These are phyloP conservation scores for Desmophyllum pertusum DNA, from an alignment of 92 coral and sea anemone species.

Conservation along the genomic window DNA sequence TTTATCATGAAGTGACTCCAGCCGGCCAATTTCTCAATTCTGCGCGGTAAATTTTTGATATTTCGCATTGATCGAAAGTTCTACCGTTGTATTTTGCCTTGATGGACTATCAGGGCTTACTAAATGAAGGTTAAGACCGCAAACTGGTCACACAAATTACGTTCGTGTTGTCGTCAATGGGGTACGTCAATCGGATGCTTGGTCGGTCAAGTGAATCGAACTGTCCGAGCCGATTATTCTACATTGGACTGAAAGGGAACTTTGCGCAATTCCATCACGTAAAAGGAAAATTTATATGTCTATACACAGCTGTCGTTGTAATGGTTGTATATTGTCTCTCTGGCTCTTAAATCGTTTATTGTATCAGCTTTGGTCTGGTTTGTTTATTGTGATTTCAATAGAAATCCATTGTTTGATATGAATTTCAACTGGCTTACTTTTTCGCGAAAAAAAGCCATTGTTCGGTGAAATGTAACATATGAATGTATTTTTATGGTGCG, in stretches of 20 bases:
- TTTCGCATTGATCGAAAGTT: background rate
- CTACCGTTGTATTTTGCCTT: background rate
- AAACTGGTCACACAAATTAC: background rate
- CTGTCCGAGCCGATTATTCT: background rate
- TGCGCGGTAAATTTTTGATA: background rate
- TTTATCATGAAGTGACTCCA: background rate
- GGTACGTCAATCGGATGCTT: background rate
- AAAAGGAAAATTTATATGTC: background rate
- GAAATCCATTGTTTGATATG: no score
- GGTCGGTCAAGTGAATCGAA: slow-evolving; percentile 11
- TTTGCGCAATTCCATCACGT: slow-evolving; percentile 13
- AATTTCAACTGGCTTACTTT: no score
- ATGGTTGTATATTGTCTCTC: slow-evolving; percentile 3
- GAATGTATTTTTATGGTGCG: no score
- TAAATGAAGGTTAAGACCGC: background rate
- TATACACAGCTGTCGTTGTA: no score
- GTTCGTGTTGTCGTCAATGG: background rate
- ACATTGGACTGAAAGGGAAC: background rate
- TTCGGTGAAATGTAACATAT: no score
- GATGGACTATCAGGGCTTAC: no score
- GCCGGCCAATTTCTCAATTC: background rate
- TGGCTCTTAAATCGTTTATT: background rate
- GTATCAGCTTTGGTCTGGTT: background rate
- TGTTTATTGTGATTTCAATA: no score
- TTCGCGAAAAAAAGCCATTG: no score